Percentiles rank a stretch among this genome's conserved stretches.
Conservation (phyloP, 92 coral and sea anemone genomes). For the Palythoa caribaeorum region DNA sequence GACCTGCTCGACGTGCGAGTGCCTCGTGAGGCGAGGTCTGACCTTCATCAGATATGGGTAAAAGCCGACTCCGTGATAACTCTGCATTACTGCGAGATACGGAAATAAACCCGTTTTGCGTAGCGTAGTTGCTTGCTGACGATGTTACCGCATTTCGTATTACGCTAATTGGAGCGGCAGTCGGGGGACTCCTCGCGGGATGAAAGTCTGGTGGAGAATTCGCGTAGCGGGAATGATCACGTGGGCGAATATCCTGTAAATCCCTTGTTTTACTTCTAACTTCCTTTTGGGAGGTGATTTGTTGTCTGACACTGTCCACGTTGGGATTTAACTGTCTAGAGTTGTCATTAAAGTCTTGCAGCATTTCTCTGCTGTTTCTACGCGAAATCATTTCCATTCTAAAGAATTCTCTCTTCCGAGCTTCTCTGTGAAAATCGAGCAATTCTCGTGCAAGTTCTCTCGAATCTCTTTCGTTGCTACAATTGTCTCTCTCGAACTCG, state of each 20-base stretch:
- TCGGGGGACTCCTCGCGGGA: background rate
- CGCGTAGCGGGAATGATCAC: background rate
- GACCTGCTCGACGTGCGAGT: background rate
- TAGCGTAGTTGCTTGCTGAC: background rate
- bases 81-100: background rate
- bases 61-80: background rate
- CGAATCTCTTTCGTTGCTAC: constrained; percentile 11
- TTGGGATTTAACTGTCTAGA: background rate
- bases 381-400: constrained; percentile 26
- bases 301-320: background rate
- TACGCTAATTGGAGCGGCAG: constrained; percentile 8
- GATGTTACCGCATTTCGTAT: constrained; percentile 15
- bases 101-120: constrained; percentile 1
- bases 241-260: background rate
- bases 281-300: background rate
- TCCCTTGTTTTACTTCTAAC: background rate
- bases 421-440: constrained; percentile 38
- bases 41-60: constrained; percentile 12
- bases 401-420: constrained; percentile 22
- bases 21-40: background rate
- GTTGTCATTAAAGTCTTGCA: constrained; percentile 35
- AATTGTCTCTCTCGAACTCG: constrained; percentile 2
- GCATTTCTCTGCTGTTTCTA: constrained; percentile 15
- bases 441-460: constrained; percentile 38
- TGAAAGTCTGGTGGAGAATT: background rate